Percentiles rank a stretch among this genome's conserved stretches.
Conservation (phyloP, 2,797 vertebrate species). For the Apogon talboti region DNA sequence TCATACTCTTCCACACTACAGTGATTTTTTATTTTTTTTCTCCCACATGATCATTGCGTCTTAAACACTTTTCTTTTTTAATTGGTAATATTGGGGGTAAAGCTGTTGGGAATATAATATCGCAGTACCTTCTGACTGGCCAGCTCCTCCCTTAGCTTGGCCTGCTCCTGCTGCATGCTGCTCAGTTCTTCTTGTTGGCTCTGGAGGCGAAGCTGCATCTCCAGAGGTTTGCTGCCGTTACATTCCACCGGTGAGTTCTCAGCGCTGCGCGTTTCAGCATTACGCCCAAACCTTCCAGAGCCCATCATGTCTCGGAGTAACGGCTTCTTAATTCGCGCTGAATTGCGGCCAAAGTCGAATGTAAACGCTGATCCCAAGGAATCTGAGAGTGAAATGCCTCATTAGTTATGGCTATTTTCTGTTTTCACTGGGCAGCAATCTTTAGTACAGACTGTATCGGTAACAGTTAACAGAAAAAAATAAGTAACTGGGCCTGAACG, state of each 20-base stretch:
- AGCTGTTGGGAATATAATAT: no score
- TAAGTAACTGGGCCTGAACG: background rate
- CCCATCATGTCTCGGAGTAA: constrained; percentile 85
- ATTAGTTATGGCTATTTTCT: background rate
- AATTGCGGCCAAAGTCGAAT: constrained; percentile 89
- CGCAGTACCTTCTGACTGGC: constrained; percentile 87
- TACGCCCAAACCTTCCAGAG: constrained; percentile 73
- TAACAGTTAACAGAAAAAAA: background rate
- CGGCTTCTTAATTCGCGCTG: constrained; percentile 84
- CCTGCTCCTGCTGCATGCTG: constrained; percentile 84
- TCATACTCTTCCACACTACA: no score
- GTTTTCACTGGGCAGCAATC: background rate
- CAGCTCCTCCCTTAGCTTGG: constrained; percentile 88
- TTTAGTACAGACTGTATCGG: no score
- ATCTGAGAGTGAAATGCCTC: constrained; percentile 61
- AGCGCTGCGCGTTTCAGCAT: constrained; percentile 60
- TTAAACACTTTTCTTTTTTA: no score
- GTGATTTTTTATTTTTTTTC: no score
- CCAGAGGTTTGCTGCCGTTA: constrained; percentile 79
- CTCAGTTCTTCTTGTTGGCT: constrained; percentile 90
- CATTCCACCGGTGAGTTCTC: constrained; percentile 83
- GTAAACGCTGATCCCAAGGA: constrained; percentile 88
- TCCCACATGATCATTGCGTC: no score
- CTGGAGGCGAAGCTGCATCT: constrained; percentile 87
- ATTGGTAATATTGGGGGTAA: no score